Evolutionary conservation across 2,113 vertebrate species (phyloP).

Genomic region (Numida meleagris): DNA sequence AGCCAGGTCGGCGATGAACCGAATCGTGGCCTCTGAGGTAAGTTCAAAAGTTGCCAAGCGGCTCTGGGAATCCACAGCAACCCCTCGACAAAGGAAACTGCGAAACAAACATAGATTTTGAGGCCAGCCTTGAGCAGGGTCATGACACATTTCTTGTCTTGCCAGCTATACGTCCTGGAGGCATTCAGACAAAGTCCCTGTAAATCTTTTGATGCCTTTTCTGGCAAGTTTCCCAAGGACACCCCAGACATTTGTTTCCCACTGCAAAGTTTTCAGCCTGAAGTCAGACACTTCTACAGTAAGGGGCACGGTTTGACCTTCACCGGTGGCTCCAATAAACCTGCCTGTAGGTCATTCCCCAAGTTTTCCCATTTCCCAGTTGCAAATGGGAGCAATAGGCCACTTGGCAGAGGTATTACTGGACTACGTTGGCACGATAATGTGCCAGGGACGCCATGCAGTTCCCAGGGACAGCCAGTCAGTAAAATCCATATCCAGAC

Average conservation of each 20-base stretch:
- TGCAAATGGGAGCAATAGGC: not conserved
- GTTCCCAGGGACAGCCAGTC: not conserved
- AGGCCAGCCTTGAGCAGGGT: not conserved
- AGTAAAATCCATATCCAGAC: not conserved
- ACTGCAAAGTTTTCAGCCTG: not conserved
- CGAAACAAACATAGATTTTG: conserved; percentile 5
- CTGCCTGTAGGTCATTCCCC: not conserved
- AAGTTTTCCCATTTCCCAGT: no score
- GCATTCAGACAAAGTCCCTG: conserved; percentile 13
- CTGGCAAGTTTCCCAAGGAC: conserved; percentile 47
- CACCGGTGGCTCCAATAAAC: not conserved
- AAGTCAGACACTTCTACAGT: not conserved
- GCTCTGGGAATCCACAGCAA: conserved; percentile 80
- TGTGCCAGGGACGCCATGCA: not conserved
- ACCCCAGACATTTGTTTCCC: conserved; percentile 33
- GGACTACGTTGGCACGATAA: rapidly evolving
- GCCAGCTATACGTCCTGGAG: not conserved
- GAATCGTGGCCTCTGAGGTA: conserved; percentile 79
- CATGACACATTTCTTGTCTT: conserved; percentile 6
- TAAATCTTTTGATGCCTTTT: conserved; percentile 16
- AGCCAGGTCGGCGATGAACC: conserved; percentile 81
- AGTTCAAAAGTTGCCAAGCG: conserved; percentile 84
- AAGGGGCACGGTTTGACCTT: not conserved
- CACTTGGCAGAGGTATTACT: not conserved
- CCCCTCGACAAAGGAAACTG: conserved; percentile 91